Percentiles rank a stretch among this genome's conserved stretches.
These are phyloP conservation scores for Tetrapedia diversipes DNA, from an alignment of 2,888 invertebrate genomes.

Conservation along the genomic window DNA sequence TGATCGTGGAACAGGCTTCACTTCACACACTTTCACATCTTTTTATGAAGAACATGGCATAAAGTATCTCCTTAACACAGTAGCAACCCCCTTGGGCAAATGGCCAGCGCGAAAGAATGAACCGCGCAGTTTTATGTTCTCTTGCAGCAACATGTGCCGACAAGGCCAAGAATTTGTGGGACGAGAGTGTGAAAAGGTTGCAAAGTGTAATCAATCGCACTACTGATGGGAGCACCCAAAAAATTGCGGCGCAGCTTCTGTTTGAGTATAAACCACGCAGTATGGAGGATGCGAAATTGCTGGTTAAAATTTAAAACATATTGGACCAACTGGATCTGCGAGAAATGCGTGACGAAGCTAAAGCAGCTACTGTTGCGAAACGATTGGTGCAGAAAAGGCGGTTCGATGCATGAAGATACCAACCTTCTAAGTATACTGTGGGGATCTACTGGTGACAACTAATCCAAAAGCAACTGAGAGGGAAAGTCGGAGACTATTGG, in stretches of 20 bases:
- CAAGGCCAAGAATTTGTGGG: background rate
- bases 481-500: conserved; percentile 60
- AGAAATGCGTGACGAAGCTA: conserved; percentile 47
- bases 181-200: conserved; percentile 4
- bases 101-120: conserved; percentile 10
- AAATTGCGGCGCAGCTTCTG: conserved; percentile 45
- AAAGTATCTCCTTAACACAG: background rate
- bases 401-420: conserved; percentile 41
- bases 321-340: conserved; percentile 51
- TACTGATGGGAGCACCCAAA: conserved; percentile 39
- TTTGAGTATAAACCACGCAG: conserved; percentile 57
- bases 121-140: background rate
- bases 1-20: conserved; percentile 9
- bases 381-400: no score
- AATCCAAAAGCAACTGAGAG: conserved; percentile 59
- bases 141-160: background rate
- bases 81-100: background rate
- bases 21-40: background rate
- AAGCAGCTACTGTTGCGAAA: conserved; percentile 32
- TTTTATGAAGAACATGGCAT: background rate
- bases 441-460: conserved; percentile 60
- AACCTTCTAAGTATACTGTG: conserved; percentile 42
- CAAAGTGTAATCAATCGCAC: conserved; percentile 62
- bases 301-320: background rate
- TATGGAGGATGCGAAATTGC: conserved; percentile 37